Evolutionary conservation across 1,140 invertebrate genomes (phyloP).

Genomic region (Batillaria attramentaria): DNA sequence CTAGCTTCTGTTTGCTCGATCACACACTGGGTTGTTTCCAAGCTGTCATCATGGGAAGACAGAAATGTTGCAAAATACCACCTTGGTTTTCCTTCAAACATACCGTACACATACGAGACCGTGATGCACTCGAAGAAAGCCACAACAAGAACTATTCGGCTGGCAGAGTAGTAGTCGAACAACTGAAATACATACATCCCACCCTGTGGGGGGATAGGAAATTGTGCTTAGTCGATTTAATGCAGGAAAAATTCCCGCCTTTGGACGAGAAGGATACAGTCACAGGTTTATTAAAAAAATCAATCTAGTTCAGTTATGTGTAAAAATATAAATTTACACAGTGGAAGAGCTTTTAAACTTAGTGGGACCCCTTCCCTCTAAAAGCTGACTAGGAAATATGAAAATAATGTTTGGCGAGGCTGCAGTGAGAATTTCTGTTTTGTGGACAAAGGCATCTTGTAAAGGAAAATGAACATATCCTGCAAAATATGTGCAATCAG

Average conservation of each 20-base stretch:
- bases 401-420: background rate
- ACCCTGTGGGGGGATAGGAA: conserved; percentile 72
- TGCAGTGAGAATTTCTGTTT: conserved; percentile 3
- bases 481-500: no score
- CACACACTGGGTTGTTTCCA: conserved; percentile 17
- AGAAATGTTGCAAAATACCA: conserved; percentile 29
- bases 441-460: conserved; percentile 59
- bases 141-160: conserved; percentile 81
- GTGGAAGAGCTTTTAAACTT: no score
- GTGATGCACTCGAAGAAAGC: conserved; percentile 82
- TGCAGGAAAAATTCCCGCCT: background rate
- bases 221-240: conserved; percentile 26
- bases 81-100: conserved; percentile 33
- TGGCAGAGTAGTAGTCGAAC: conserved; percentile 83
- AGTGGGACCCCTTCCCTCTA: no score
- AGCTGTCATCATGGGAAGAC: conserved; percentile 13
- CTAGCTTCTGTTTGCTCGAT: no score
- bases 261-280: no score
- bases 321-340: no score
- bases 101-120: conserved; percentile 84
- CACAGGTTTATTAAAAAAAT: no score
- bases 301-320: no score
- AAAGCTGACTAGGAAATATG: no score
- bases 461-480: no score
- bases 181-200: conserved; percentile 83